These are phyloP conservation scores for Priocnemis perturbator DNA, from an alignment of 2,888 invertebrate species.

Conservation along the genomic window DNA sequence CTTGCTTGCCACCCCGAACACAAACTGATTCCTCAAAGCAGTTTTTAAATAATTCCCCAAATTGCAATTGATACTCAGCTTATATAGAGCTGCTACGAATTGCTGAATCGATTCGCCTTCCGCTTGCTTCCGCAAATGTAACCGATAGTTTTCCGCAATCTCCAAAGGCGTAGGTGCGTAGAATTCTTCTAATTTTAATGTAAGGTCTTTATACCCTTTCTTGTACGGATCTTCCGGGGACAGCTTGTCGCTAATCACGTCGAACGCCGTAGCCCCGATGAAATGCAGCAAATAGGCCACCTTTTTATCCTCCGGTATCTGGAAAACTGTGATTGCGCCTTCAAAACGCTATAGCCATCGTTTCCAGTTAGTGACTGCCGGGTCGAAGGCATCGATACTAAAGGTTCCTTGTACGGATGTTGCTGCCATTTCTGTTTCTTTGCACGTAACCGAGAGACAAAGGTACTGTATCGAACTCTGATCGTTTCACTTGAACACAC, in stretches of 20 bases:
- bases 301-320: not conserved
- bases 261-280: not conserved
- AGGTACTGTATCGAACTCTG: not conserved
- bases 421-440: not conserved
- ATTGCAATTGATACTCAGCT: not conserved
- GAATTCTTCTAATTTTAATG: not conserved
- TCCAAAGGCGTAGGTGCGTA: conserved; percentile 5
- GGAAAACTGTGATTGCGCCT: not conserved
- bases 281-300: conserved; percentile 7
- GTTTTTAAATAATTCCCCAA: conserved; percentile 9
- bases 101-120: not conserved
- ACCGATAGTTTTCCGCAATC: conserved; percentile 2
- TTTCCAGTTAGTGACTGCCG: not conserved
- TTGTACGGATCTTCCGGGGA: not conserved
- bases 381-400: conserved; percentile 4
- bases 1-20: not conserved
- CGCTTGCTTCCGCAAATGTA: not conserved
- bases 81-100: not conserved
- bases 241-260: conserved; percentile 8
- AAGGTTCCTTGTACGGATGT: not conserved
- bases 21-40: not conserved
- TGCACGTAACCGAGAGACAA: not conserved
- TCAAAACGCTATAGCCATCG: conserved; percentile 3
- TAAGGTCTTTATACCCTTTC: not conserved
- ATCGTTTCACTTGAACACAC: too few relatives aligned